Conservation (phyloP, 2,797 vertebrate species). For the Megalops cyprinoides region DNA sequence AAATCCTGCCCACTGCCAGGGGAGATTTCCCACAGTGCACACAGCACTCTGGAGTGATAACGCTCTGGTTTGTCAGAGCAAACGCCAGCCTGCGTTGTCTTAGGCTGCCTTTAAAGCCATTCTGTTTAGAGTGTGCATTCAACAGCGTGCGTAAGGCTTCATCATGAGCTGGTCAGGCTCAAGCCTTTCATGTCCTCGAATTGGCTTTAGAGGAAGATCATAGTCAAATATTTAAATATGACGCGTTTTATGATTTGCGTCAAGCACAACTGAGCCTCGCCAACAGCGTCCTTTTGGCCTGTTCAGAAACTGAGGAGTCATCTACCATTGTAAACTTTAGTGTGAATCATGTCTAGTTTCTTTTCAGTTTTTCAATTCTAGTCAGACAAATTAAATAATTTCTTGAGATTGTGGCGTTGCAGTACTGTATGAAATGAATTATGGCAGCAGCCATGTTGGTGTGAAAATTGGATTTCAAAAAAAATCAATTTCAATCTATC, state of each 20-base stretch:
- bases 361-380: no score
- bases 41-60: conserved; percentile 32
- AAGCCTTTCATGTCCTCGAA: neutral
- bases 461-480: no score
- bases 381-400: neutral
- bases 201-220: neutral
- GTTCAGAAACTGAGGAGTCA: no score
- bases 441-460: neutral
- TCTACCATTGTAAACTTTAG: no score
- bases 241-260: neutral
- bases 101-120: neutral
- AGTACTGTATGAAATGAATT: neutral
- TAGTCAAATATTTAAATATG: neutral
- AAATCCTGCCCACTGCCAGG: conserved; percentile 45
- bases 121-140: neutral
- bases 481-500: no score
- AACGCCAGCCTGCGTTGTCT: conserved; percentile 32
- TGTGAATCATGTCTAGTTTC: no score
- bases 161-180: neutral
- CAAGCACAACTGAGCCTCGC: neutral
- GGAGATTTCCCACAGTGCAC: conserved; percentile 38
- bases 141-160: neutral
- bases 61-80: conserved; percentile 11
- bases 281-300: neutral
- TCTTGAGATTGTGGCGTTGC: neutral